Percentiles rank a stretch among this genome's conserved stretches.
Evolutionary conservation across 2,888 invertebrate genomes (phyloP).

Genomic region (Xylophagus ater): DNA sequence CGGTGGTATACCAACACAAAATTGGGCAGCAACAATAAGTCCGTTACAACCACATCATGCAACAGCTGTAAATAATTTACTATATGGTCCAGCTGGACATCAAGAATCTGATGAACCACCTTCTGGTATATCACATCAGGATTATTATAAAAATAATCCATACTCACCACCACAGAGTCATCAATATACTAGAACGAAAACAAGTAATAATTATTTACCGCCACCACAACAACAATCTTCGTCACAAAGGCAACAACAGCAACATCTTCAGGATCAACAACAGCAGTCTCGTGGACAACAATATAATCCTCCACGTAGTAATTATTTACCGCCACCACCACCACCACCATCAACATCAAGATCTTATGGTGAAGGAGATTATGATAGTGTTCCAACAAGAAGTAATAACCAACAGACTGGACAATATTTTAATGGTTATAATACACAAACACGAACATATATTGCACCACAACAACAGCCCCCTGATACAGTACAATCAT

Average conservation of each 20-base stretch:
- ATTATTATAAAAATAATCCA: conserved; percentile 38
- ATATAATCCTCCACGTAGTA: conserved; percentile 6
- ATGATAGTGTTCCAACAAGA: conserved; percentile 23
- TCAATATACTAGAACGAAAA: conserved; percentile 28
- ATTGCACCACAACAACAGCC: conserved; percentile 17
- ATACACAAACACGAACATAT: conserved; percentile 12
- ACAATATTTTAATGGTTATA: conserved; percentile 15
- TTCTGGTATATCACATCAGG: conserved; percentile 15
- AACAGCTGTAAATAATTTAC: conserved; percentile 34
- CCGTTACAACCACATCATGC: conserved; percentile 34
- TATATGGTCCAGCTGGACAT: conserved; percentile 38
- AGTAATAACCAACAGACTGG: conserved; percentile 2
- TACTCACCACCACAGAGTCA: conserved; percentile 32
- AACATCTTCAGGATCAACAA: conserved; percentile 21
- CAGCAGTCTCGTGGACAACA: conserved; percentile 5
- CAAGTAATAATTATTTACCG: conserved; percentile 34
- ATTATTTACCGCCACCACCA: conserved; percentile 10
- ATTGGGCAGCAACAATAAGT: conserved; percentile 33
- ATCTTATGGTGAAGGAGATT: conserved; percentile 34
- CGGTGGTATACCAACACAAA: conserved; percentile 27
- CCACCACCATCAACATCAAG: conserved; percentile 19
- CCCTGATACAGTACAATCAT: conserved; percentile 1
- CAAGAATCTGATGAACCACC: conserved; percentile 28
- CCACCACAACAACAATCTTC: conserved; percentile 25
- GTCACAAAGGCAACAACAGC: background rate